Evolutionary conservation across 2,113 vertebrate species (phyloP), one percentile per base, ranked within the genome.

Genomic region (Hippoglossus stenolepis): DNA sequence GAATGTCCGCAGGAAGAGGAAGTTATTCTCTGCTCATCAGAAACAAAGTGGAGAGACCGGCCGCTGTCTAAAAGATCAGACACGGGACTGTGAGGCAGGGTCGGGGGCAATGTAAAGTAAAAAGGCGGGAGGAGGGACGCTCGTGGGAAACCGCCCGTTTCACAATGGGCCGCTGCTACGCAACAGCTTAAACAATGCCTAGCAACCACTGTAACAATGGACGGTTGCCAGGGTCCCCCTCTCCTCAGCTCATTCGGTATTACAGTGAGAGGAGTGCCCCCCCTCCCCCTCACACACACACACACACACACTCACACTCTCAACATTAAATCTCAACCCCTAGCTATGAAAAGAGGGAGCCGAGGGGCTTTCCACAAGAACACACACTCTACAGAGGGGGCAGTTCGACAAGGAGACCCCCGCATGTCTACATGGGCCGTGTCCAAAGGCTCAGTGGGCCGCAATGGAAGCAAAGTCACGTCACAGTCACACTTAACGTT

Each of bases 101-200:
- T 69, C 3, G 4, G 53, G 2, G 59, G 2, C 63, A 62, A 74
- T 28, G 73, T 18, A 49, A 70, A 65, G 69, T 15, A 66, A 43
- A 35, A n/a, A 14, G 10, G 38, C 5, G 11, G 35, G 21, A 51
- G 82, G 77, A 64, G 70, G 43, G 31, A 12, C 5, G 65, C 73
- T 77, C 88, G 90, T 93, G 93, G 93, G 93, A 93, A 93, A 85
- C 73, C 35, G 70, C 70, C 65, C 13, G 28, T n/a, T 84, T 31
- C 79, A 91, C 87, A 90, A 89, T 80, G 82, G 54, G 21, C 53
- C 3, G 85, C 84, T 93, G 89, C 91, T 87, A 88, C 31, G 91
- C 88, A 87, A 92, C 91, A 47, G 72, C 75, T 51, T 65, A 73
- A 80, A 90, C 80, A 86, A 89, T 76, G 83, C 84, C 49, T 73